Conservation (phyloP, 2,888 invertebrate genomes). For the Phrixothrix hirtus region DNA sequence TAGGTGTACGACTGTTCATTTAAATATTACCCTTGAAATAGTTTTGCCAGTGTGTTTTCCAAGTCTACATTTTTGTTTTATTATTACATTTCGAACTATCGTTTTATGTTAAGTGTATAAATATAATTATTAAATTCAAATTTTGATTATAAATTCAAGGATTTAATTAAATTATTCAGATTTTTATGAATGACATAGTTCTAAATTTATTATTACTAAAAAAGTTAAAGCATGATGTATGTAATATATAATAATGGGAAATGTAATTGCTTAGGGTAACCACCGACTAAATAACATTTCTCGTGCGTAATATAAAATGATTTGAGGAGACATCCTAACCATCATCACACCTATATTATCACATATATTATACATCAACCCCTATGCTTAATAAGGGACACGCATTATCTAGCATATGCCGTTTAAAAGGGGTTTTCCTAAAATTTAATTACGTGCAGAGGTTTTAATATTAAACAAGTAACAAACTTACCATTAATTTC, state of each 20-base stretch:
- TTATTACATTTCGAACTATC: too few species aligned
- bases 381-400: slow-evolving; percentile 26
- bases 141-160: too few species aligned
- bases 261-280: neutral
- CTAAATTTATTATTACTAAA: too few species aligned
- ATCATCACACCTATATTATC: slow-evolving; percentile 35
- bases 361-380: slow-evolving; percentile 32
- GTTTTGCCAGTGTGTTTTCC: too few species aligned
- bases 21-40: too few species aligned
- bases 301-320: slow-evolving; percentile 9
- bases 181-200: too few species aligned
- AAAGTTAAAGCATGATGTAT: too few species aligned
- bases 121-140: neutral
- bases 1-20: too few species aligned
- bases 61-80: too few species aligned
- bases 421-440: slow-evolving; percentile 10
- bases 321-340: slow-evolving; percentile 20
- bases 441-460: slow-evolving; percentile 7
- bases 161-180: too few species aligned
- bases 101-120: too few species aligned
- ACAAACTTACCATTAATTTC: slow-evolving; percentile 53
- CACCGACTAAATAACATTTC: slow-evolving; percentile 1
- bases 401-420: slow-evolving; percentile 11
- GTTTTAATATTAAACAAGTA: neutral
- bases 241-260: too few species aligned